Evolutionary conservation across 2,113 vertebrate genomes (phyloP).

Genomic region (Oceanites oceanicus): DNA sequence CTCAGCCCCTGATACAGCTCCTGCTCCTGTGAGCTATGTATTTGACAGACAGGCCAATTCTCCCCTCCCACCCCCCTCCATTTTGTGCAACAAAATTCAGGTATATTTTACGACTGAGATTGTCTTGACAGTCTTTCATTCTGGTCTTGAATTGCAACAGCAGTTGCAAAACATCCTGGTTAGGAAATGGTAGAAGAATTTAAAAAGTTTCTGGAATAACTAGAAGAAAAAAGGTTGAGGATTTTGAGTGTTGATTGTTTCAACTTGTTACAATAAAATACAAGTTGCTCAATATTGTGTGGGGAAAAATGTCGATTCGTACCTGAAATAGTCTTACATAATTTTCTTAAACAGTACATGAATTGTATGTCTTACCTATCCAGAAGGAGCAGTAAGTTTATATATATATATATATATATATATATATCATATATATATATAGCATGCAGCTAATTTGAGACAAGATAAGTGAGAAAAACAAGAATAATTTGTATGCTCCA

Average conservation of each 20-base stretch:
- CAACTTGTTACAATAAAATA: neutral
- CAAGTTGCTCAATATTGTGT: neutral
- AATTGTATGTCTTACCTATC: neutral
- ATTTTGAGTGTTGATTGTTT: neutral
- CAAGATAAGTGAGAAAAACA: constrained; percentile 19
- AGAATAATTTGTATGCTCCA: neutral
- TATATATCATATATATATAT: neutral
- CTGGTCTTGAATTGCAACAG: neutral
- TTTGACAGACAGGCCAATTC: neutral
- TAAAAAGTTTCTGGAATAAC: neutral
- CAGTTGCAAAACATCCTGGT: neutral
- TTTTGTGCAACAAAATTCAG: neutral
- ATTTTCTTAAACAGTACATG: neutral
- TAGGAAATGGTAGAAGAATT: neutral
- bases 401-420: neutral
- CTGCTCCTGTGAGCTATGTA: neutral
- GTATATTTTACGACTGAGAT: neutral
- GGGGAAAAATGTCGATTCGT: neutral
- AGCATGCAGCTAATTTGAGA: constrained; percentile 7
- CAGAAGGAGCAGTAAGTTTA: neutral
- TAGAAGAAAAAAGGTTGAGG: neutral
- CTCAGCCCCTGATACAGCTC: fast-evolving
- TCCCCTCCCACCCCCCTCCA: neutral
- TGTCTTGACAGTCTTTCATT: neutral
- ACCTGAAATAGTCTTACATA: neutral